These are phyloP conservation scores for Hippocampus guttulatus DNA, from an alignment of 2,113 vertebrate genomes.

Conservation along the genomic window DNA sequence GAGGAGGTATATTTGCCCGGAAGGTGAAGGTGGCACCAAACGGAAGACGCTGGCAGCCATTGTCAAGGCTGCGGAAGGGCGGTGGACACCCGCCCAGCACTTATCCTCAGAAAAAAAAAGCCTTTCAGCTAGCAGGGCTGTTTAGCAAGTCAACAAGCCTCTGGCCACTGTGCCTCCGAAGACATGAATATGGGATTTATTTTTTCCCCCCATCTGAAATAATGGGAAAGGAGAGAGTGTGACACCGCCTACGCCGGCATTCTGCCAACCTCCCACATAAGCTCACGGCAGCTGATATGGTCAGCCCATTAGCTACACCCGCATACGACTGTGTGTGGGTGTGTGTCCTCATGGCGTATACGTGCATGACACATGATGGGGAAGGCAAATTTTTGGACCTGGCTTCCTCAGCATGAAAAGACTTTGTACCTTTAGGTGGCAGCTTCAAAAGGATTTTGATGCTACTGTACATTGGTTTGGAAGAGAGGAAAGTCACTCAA, in stretches of 20 bases:
- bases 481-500: too few species aligned
- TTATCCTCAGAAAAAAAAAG: slow-evolving; percentile 53
- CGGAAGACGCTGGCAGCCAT: slow-evolving; percentile 45
- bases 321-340: too few species aligned
- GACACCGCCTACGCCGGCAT: slow-evolving; percentile 35
- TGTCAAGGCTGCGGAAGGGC: slow-evolving; percentile 43
- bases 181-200: slow-evolving; percentile 31
- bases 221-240: slow-evolving; percentile 47
- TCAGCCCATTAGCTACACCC: background rate
- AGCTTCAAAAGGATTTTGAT: too few species aligned
- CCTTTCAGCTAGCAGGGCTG: slow-evolving; percentile 55
- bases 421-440: too few species aligned
- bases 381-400: background rate
- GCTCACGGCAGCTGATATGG: background rate
- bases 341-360: background rate
- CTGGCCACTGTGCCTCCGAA: slow-evolving; percentile 46
- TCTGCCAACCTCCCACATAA: slow-evolving; percentile 15
- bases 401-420: too few species aligned
- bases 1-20: slow-evolving; percentile 27
- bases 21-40: slow-evolving; percentile 45
- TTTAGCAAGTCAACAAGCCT: slow-evolving; percentile 67
- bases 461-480: too few species aligned
- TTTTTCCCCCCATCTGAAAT: slow-evolving; percentile 23
- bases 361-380: background rate
- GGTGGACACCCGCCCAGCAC: slow-evolving; percentile 43